Evolutionary conservation across 2,797 vertebrate genomes (phyloP), one percentile per base, ranked within the genome.

Genomic region (Neostethus bicornis): DNA sequence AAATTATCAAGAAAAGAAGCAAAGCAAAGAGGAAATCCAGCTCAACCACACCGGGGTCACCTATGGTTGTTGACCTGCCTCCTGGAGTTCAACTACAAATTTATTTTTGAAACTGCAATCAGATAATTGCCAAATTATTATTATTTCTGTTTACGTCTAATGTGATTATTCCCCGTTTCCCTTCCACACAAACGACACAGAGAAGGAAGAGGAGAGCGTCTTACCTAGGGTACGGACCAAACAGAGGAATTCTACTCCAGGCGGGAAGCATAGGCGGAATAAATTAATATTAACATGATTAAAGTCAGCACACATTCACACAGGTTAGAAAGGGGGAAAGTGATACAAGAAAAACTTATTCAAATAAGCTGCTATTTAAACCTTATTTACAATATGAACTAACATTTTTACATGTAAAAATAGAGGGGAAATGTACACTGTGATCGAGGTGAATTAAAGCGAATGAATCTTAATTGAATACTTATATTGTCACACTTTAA

Each of bases 151-250:
- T 13, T 24, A 34, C 12, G 31, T 37, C 44, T 48, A 7, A 54
- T 43, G 37, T 39, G 45, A 17, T 17, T 32, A 47, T 54, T 42
- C 53, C 62, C 76, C 53, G 66, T 43, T 75, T 64, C 74, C 80
- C 70, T 62, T 69, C n/a, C 60, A 84, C 85, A 86, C 74, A 87
- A 61, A 75, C 68, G 48, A 85, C 84, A 88, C 75, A 85, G 79
- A 81, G 64, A 85, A 81, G 81, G 81, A 90, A 90, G 85, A 90
- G 92, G 93, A 93, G 89, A 87, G 85, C 82, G 47, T 94, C 97
- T 99, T 99, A 99, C 97, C 97, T 99, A 96, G 97, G 97, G 92
- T 98, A 99, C 70, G 97, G 97, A 94, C 97, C 97, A 94, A 99
- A 99, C 87, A 99, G 97, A 92, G 96, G 97, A 92, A 98, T 99